Conservation (phyloP, 2,113 vertebrate genomes). For the human region DNA sequence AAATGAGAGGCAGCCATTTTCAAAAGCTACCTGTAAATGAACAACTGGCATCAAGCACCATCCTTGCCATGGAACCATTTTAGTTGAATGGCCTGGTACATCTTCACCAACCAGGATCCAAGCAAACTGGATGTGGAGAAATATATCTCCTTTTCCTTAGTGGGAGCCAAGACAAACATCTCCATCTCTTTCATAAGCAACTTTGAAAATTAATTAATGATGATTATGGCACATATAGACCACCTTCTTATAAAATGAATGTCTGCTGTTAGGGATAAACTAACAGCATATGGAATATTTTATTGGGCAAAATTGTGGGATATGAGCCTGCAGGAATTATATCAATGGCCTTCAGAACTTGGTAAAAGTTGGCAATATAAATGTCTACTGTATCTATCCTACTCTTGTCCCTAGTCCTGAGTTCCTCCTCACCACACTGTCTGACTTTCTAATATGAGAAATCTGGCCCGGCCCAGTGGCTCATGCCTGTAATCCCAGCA, state of each 20-base stretch:
- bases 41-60: slow-evolving; percentile 67
- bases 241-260: slow-evolving; percentile 13
- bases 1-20: slow-evolving; percentile 83
- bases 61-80: slow-evolving; percentile 35
- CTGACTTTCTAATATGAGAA: neutral
- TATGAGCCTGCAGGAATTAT: slow-evolving; percentile 9
- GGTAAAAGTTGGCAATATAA: neutral
- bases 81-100: neutral
- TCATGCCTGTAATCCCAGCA: no score
- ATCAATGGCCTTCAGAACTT: neutral
- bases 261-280: neutral
- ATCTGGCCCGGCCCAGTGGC: no score
- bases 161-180: neutral
- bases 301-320: neutral
- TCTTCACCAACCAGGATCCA: neutral
- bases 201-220: slow-evolving; percentile 3
- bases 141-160: neutral
- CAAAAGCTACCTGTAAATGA: slow-evolving; percentile 77
- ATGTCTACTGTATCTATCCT: neutral
- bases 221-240: neutral
- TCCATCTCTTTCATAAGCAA: neutral
- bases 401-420: neutral
- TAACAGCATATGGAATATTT: neutral
- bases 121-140: neutral
- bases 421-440: neutral